Conservation (phyloP, 2,888 invertebrate species). For the Cantharis rustica region DNA sequence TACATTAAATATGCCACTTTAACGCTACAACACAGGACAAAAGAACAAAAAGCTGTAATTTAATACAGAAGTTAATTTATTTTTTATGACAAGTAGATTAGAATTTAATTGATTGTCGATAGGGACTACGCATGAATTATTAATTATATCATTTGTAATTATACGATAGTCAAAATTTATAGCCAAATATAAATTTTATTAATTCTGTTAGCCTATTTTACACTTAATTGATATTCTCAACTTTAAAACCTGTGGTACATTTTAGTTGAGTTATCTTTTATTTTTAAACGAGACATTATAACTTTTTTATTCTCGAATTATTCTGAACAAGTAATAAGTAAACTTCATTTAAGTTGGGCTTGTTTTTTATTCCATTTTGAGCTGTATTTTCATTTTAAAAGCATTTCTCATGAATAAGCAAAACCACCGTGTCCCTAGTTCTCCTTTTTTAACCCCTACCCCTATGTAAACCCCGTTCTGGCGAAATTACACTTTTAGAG, state of each 20-base stretch:
- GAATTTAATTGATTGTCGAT: slow-evolving; percentile 40
- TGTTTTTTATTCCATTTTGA: slow-evolving; percentile 53
- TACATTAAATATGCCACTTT: slow-evolving; percentile 51
- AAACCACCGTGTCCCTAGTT: slow-evolving; percentile 46
- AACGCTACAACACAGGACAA: slow-evolving; percentile 38
- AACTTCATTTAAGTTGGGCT: slow-evolving; percentile 52
- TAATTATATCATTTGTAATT: slow-evolving; percentile 41
- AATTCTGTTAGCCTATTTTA: slow-evolving; percentile 36
- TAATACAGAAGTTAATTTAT: slow-evolving; percentile 36
- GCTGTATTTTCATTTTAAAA: slow-evolving; percentile 54
- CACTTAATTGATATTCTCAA: slow-evolving; percentile 32
- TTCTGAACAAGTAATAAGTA: slow-evolving; percentile 52
- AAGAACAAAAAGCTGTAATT: slow-evolving; percentile 38
- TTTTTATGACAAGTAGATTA: slow-evolving; percentile 34
- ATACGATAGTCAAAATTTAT: slow-evolving; percentile 40
- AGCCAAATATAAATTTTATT: slow-evolving; percentile 40
- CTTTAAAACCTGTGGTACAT: slow-evolving; percentile 23
- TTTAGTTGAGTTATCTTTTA: slow-evolving; percentile 26
- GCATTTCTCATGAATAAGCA: slow-evolving; percentile 55
- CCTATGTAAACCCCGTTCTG: slow-evolving; percentile 49
- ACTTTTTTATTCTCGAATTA: slow-evolving; percentile 42
- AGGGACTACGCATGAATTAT: slow-evolving; percentile 36
- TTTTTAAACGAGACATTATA: slow-evolving; percentile 30
- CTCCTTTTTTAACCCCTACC: slow-evolving; percentile 39
- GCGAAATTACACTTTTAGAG: slow-evolving; percentile 48